These are phyloP conservation scores for Digitonthophagus gazella DNA, from an alignment of 2,888 invertebrate genomes.

Conservation along the genomic window DNA sequence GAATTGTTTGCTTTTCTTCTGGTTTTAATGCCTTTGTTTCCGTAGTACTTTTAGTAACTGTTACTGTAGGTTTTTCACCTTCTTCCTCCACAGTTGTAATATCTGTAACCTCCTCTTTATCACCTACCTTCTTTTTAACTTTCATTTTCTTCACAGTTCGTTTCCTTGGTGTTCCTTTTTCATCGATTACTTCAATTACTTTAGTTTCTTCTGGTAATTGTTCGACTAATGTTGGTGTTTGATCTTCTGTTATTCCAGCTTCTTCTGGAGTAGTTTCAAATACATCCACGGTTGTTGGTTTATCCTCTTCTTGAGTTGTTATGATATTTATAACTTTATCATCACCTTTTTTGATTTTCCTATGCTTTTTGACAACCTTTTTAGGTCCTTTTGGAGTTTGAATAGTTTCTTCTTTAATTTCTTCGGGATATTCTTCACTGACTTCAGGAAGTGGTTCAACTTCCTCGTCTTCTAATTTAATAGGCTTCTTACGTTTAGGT, in stretches of 20 bases:
- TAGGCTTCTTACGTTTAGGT: conserved; percentile 7
- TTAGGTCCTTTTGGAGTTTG: conserved; percentile 27
- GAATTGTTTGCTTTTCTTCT: conserved; percentile 25
- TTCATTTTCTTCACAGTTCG: conserved; percentile 45
- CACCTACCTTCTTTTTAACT: conserved; percentile 47
- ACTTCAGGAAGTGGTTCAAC: conserved; percentile 6
- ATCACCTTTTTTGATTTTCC: conserved; percentile 48
- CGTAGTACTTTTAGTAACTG: conserved; percentile 32
- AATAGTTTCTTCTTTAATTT: conserved; percentile 34
- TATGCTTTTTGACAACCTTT: conserved; percentile 38
- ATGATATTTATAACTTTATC: conserved; percentile 48
- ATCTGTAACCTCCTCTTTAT: conserved; percentile 47
- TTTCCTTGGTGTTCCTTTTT: conserved; percentile 28
- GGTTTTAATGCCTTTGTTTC: conserved; percentile 12
- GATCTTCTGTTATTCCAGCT: conserved; percentile 45
- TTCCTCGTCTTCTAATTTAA: conserved; percentile 14
- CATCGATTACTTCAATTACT: conserved; percentile 31
- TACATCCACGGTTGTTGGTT: conserved; percentile 36
- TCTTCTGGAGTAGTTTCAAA: conserved; percentile 35
- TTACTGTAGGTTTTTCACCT: conserved; percentile 39
- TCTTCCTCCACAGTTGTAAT: conserved; percentile 43
- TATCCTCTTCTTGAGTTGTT: conserved; percentile 40
- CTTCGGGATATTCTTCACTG: conserved; percentile 38
- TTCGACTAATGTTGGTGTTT: conserved; percentile 29
- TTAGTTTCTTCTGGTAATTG: conserved; percentile 38